Evolutionary conservation across 2,113 vertebrate genomes (phyloP), one percentile per base, ranked within the genome.

Genomic region (Galbula dea): DNA sequence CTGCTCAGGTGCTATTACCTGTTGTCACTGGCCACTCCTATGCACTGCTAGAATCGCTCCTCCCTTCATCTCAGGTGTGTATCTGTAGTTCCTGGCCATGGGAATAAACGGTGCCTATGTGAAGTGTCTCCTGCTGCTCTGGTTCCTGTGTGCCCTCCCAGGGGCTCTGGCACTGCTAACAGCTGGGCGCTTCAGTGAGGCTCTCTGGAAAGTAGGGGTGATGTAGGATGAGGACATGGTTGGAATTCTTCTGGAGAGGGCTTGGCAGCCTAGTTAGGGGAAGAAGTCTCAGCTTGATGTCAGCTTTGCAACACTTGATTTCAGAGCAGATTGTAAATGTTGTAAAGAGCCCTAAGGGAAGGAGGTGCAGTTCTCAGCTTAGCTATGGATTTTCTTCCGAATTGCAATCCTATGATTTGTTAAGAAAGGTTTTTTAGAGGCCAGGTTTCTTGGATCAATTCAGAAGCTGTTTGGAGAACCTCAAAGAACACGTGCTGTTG

Each of bases 371-470:
- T 37, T 46, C 65, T 43, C 77, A 52, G 24, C 16, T 55, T 17
- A 63, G 51, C 29, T n/a, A 2, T 1, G 9, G 4, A 15, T 43
- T 68, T 30, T 2, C 14, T 58, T 37, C 46, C 51, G 36, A 45
- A 41, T 26, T 27, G 48, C 15, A 27, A 4, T 26, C 12, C 46
- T 39, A 7, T 2, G 15, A 34, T 65, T 55, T n/a, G 9, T 21
- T 37, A 32, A 11, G 26, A 26, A 63, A 36, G 27, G 27, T 7
- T 13, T 49, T 69, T 55, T 11, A 4, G 57, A 55, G 39, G 9
- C 19, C 3, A 43, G 1, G 11, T 34, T 24, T 21, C 22, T 26
- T 22, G 3, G 3, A 27, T 43, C 5, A 2, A 1, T 27, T 49
- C 37, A 12, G 45, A 30, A 29, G 62, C 6, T 14, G 15, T 37